phyloP scores from a whole-genome alignment of 1,140 invertebrate genomes.

The Aleiodes sp. region DNA sequence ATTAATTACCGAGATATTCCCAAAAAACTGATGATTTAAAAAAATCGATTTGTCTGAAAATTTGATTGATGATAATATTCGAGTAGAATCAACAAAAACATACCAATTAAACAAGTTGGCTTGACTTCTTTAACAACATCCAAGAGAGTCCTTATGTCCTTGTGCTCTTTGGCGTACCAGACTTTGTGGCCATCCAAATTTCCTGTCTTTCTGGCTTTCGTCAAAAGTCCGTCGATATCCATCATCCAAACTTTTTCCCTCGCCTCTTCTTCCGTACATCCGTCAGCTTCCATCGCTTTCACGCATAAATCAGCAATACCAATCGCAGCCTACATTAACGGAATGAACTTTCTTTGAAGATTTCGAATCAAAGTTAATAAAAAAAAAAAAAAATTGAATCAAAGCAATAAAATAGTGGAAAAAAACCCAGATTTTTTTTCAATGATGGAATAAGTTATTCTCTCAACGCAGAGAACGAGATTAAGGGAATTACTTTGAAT shows the following conservation, averaged over 20 bases:
- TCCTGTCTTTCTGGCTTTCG: conserved; percentile 77
- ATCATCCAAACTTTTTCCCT: conserved; percentile 88
- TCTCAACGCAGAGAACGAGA: too few species aligned
- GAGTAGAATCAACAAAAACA: conserved; percentile 13
- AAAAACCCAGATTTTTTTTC: too few species aligned
- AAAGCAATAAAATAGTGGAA: too few species aligned
- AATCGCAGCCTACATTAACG: conserved; percentile 76
- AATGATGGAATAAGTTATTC: too few species aligned
- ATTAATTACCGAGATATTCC: too few species aligned
- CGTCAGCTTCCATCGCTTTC: conserved; percentile 87
- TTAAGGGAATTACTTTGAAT: too few species aligned
- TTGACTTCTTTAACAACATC: conserved; percentile 84
- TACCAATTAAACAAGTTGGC: conserved; percentile 87
- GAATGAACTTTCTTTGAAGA: too few species aligned
- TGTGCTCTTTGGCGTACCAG: conserved; percentile 84
- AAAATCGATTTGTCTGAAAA: too few species aligned
- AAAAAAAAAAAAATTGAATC: too few species aligned
- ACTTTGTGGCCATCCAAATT: conserved; percentile 80
- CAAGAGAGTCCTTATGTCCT: conserved; percentile 78
- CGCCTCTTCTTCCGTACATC: conserved; percentile 79
- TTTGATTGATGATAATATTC: background rate
- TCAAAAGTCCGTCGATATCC: conserved; percentile 84
- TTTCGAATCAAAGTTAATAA: too few species aligned
- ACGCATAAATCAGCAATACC: conserved; percentile 89
- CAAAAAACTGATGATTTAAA: too few species aligned